phyloP scores from a whole-genome alignment of 2,888 invertebrate species.

The Empis livida region DNA sequence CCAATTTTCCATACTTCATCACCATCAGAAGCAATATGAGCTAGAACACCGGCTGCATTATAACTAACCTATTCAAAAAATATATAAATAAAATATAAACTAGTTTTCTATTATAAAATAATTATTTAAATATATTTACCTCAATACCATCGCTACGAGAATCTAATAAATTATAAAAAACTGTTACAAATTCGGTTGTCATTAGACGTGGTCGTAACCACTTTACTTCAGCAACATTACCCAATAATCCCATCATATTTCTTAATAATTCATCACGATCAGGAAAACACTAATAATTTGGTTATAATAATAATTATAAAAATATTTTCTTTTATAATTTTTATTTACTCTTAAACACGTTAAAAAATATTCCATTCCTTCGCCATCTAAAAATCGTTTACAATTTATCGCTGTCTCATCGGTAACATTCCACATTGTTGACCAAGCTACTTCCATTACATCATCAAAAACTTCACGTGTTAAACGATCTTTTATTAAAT shows the following conservation, averaged over 20 bases:
- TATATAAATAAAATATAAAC: neutral
- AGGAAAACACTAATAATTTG: conserved; percentile 65
- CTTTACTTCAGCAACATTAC: conserved; percentile 92
- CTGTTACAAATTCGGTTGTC: conserved; percentile 68
- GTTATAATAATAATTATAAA: too few relatives aligned
- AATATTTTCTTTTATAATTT: conserved; percentile 8
- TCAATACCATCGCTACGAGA: conserved; percentile 89
- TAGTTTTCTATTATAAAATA: neutral
- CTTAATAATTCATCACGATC: conserved; percentile 80
- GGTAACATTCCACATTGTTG: conserved; percentile 97
- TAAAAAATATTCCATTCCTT: conserved; percentile 83
- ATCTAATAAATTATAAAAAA: conserved; percentile 75
- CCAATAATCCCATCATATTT: conserved; percentile 96
- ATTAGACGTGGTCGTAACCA: conserved; percentile 69
- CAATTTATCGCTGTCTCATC: conserved; percentile 96
- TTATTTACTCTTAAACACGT: conserved; percentile 66
- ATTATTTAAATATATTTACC: conserved; percentile 40
- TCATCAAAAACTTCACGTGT: conserved; percentile 75
- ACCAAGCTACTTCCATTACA: conserved; percentile 95
- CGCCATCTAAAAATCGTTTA: conserved; percentile 71
- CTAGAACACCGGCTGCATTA: conserved; percentile 90
- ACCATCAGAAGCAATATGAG: conserved; percentile 92
- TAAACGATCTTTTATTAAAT: conserved; percentile 70
- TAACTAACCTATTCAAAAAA: conserved; percentile 78
- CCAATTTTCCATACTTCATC: conserved; percentile 66